Percentiles rank a stretch among this genome's conserved stretches.
Evolutionary conservation across 2,797 vertebrate species (phyloP).

Genomic region (Acanthurus tractus): DNA sequence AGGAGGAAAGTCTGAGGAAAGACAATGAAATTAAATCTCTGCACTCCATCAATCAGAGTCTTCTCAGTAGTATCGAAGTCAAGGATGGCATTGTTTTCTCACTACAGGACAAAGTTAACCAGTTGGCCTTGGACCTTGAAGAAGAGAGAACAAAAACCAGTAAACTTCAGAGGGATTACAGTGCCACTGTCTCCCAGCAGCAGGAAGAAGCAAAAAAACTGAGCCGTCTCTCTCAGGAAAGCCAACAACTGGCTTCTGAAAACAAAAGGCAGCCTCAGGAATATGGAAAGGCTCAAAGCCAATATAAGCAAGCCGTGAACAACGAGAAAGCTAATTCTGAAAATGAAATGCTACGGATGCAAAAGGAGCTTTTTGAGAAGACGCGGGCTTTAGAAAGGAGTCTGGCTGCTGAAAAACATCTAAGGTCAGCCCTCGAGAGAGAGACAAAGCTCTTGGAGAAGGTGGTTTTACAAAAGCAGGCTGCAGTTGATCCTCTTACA

Average conservation of each 20-base stretch:
- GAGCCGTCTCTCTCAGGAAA: background rate
- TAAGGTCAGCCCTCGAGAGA: background rate
- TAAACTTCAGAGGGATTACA: background rate
- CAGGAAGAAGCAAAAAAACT: background rate
- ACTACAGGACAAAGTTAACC: background rate
- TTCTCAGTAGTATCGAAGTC: background rate
- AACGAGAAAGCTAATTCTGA: background rate
- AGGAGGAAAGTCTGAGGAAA: background rate
- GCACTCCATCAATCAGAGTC: background rate
- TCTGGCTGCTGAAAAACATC: background rate
- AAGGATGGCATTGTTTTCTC: background rate
- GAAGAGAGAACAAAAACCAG: background rate
- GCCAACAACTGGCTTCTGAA: background rate
- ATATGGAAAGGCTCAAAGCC: background rate
- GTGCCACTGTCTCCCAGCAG: background rate
- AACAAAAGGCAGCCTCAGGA: background rate
- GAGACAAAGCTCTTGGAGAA: background rate
- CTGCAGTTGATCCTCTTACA: background rate
- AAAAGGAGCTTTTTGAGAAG: background rate
- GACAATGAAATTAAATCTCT: background rate
- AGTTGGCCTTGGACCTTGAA: background rate
- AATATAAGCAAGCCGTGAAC: background rate
- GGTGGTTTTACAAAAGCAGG: background rate
- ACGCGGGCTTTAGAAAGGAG: conserved; percentile 2
- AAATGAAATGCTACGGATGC: background rate